A percentile compares a stretch with the other conserved stretches of the same genome.
Evolutionary conservation across 1,140 invertebrate genomes (phyloP).

Genomic region (Bombus pascuorum): DNA sequence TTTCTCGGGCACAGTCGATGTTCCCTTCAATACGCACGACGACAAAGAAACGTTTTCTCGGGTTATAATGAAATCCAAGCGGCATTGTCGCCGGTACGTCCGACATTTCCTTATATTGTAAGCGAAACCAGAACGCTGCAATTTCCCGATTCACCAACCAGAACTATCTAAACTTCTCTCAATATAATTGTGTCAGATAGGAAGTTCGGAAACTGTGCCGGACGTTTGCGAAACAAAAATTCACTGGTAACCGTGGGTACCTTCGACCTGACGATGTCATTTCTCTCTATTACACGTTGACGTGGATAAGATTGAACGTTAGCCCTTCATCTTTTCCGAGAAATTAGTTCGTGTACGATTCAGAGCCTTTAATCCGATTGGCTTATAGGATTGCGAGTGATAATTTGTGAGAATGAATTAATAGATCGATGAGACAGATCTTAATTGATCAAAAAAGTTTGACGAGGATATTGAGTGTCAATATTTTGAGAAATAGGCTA

Average conservation of each 20-base stretch:
- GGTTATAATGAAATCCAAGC: conserved; percentile 13
- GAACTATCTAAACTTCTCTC: conserved; percentile 50
- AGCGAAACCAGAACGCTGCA: conserved; percentile 45
- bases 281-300: not conserved
- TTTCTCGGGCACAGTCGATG: not conserved
- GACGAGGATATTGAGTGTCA: not conserved
- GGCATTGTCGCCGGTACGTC: conserved; percentile 22
- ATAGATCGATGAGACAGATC: not conserved
- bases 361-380: not conserved
- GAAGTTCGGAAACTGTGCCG: conserved; percentile 46
- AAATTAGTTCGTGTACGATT: not conserved
- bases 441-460: too few relatives aligned
- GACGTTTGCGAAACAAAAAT: conserved; percentile 43
- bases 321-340: not conserved
- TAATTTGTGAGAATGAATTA: not conserved
- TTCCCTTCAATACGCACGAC: not conserved
- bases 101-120: conserved; percentile 46
- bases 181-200: conserved; percentile 53
- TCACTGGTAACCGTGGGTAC: conserved; percentile 27
- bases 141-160: conserved; percentile 35
- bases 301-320: not conserved
- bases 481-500: not conserved
- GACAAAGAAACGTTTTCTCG: conserved; percentile 24
- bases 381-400: not conserved
- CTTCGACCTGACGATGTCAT: not conserved